Conservation (phyloP, 2,797 vertebrate species). For the Heliangelus exortis region DNA sequence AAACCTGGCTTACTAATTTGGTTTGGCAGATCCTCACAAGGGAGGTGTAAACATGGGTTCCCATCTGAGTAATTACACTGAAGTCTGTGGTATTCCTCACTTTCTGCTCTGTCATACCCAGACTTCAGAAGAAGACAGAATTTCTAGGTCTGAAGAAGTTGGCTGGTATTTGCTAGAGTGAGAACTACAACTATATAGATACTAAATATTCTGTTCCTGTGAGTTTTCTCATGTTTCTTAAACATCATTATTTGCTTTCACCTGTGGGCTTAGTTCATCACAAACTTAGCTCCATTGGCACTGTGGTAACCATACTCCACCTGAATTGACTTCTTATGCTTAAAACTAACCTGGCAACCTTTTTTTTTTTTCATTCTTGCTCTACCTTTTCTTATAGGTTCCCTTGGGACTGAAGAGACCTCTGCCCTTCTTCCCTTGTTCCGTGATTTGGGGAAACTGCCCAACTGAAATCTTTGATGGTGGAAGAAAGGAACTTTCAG, state of each 20-base stretch:
- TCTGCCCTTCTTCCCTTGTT: neutral
- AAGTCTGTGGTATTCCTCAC: neutral
- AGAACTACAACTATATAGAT: neutral
- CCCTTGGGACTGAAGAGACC: neutral
- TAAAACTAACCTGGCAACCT: neutral
- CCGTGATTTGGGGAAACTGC: neutral
- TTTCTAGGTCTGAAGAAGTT: neutral
- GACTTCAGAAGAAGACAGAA: neutral
- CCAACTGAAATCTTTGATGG: neutral
- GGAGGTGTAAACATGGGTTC: neutral
- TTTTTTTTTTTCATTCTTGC: neutral
- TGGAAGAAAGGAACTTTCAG: neutral
- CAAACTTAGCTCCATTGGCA: neutral
- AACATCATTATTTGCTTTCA: neutral
- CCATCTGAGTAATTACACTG: neutral
- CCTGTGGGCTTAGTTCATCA: neutral
- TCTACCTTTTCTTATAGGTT: conserved; percentile 32
- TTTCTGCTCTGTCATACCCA: neutral
- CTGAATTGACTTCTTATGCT: neutral
- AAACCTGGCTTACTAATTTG: neutral
- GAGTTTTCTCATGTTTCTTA: neutral
- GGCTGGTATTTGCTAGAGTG: neutral
- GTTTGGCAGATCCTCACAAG: neutral
- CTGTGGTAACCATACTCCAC: neutral
- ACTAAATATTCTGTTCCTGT: neutral